Percentiles rank a stretch among this genome's conserved stretches.
phyloP scores from a whole-genome alignment of 2,797 vertebrate genomes.

The Nyctibius grandis region DNA sequence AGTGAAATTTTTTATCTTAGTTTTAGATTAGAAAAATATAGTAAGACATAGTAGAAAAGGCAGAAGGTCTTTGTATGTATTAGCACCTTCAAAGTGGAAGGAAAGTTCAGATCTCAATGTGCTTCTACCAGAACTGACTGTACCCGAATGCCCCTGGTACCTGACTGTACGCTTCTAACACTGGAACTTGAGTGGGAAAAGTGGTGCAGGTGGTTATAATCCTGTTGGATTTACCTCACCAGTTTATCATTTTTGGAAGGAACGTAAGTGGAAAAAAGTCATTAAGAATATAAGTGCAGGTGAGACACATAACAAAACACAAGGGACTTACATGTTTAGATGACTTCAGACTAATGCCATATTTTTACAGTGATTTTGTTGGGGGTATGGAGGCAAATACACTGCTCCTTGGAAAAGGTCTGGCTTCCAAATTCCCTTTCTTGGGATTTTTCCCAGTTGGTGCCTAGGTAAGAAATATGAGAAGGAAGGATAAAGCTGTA shows the following conservation, averaged over 20 bases:
- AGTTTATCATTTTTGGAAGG: not conserved
- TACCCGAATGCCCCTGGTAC: not conserved
- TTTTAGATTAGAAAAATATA: not conserved
- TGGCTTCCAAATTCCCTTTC: not conserved
- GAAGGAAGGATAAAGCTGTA: not conserved
- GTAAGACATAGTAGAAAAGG: not conserved
- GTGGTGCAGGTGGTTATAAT: not conserved
- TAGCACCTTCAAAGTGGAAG: not conserved
- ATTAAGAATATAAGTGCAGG: not conserved
- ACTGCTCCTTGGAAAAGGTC: not conserved
- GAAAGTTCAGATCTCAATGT: not conserved
- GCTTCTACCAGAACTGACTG: not conserved
- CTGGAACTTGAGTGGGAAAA: not conserved
- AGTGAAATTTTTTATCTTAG: not conserved
- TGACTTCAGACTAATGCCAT: not conserved
- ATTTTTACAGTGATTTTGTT: not conserved
- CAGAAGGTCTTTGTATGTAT: not conserved
- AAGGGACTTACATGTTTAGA: not conserved
- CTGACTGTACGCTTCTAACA: rapidly evolving
- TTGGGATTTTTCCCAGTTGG: not conserved
- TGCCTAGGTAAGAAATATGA: not conserved
- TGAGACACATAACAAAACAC: not conserved
- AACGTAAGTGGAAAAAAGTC: not conserved
- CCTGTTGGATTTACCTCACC: not conserved
- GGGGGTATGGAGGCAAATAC: not conserved